Evolutionary conservation across 92 coral and sea anemone genomes (phyloP), one percentile per base, ranked within the genome.

Genomic region (Meandrina meandrites): DNA sequence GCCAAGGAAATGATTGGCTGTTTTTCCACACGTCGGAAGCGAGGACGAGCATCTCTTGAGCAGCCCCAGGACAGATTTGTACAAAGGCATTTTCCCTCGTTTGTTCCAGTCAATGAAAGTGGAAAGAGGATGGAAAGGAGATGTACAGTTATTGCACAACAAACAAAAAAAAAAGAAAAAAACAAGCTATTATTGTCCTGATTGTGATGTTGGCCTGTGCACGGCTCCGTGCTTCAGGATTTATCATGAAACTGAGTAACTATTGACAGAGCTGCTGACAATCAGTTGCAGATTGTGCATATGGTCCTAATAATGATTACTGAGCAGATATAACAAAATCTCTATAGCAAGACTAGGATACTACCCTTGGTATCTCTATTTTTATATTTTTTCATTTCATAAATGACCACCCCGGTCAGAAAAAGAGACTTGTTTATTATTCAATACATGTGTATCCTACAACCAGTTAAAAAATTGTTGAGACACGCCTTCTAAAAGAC

Each of bases 201-300:
- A 79, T 50, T 89, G 92, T 58, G 85, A 80, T 75, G 34, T 48
- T 79, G 82, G 76, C 15, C 89, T 89, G 8, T 89, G 89, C 56
- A 85, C 58, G 19, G 80, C 81, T 14, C 92, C 92, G 50, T 89
- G 92, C 53, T 88, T 82, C 35, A 11, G 68, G 11, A 51, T 27
- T 56, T 78, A 68, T 62, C 91, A 89, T 42, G 24, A 68, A n/a
- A 16, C 19, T 15, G 28, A 68, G 19, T 68, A 68, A 68, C 75
- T 15, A 68, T 15, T 16, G 75, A 68, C 75, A 2, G 75, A n/a
- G 75, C 19, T 68, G 28, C 75, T 68, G 19, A 16, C 75, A 68
- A 68, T 68, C 75, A 68, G 75, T 68, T 16, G 28, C 24, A 68
- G 19, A 15, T 68, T 68, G 75, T 68, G 75, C 75, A 68, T 22